These are phyloP conservation scores for Phlogophora meticulosa DNA, from an alignment of 2,888 invertebrate species.

Conservation along the genomic window DNA sequence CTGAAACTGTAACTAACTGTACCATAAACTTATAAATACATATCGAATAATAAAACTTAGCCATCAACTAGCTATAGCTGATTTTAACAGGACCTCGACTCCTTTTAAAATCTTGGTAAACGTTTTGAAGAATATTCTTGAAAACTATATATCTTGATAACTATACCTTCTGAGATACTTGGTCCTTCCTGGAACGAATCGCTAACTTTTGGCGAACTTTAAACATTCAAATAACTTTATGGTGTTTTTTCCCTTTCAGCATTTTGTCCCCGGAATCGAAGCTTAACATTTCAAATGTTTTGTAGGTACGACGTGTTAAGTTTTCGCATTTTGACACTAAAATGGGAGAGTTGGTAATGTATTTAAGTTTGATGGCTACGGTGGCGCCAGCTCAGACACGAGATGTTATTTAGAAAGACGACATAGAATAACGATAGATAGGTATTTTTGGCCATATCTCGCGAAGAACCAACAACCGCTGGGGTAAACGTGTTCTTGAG, in stretches of 20 bases:
- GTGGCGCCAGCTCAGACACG: background rate
- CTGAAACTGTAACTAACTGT: background rate
- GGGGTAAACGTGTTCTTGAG: no score
- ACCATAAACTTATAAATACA: constrained; percentile 41
- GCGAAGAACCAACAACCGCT: no score
- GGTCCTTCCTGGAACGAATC: background rate
- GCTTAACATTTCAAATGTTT: constrained; percentile 15
- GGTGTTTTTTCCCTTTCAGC: background rate
- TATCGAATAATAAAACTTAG: constrained; percentile 30
- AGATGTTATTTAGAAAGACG: background rate
- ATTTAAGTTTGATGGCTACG: constrained; percentile 1
- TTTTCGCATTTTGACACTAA: constrained; percentile 25
- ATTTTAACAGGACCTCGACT: background rate
- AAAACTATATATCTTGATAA: background rate
- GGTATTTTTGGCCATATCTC: no score
- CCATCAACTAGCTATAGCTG: constrained; percentile 30
- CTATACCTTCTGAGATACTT: background rate
- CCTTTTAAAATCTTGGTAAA: constrained; percentile 5
- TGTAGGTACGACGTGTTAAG: constrained; percentile 14
- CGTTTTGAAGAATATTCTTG: constrained; percentile 1
- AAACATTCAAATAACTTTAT: constrained; percentile 14
- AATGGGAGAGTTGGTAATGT: constrained; percentile 10
- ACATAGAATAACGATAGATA: no score
- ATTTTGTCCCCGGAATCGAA: constrained; percentile 7
- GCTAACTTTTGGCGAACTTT: background rate